Conservation (phyloP, 2,888 invertebrate genomes). For the Ditylenchus weischeri region DNA sequence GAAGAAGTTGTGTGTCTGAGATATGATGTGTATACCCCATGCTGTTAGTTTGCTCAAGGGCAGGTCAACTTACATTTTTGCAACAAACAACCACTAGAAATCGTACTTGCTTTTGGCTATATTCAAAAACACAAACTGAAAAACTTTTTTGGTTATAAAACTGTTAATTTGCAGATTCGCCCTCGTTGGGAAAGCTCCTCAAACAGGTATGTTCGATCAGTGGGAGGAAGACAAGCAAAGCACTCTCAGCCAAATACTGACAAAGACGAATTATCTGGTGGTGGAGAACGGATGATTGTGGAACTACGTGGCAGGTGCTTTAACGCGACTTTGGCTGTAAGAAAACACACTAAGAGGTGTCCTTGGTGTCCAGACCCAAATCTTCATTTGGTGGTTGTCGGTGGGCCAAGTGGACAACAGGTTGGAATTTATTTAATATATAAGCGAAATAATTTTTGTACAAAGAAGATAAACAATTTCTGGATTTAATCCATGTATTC, state of each 20-base stretch:
- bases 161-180: constrained; percentile 4
- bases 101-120: background rate
- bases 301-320: constrained; percentile 52
- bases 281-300: constrained; percentile 30
- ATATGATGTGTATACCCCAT: no score
- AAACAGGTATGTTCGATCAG: background rate
- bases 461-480: no score
- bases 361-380: constrained; percentile 56
- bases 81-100: background rate
- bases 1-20: no score
- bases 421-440: background rate
- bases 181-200: constrained; percentile 15
- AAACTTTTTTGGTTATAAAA: no score
- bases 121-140: no score
- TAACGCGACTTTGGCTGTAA: constrained; percentile 50
- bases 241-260: background rate
- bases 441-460: no score
- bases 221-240: background rate
- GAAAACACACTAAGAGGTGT: constrained; percentile 49
- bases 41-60: no score
- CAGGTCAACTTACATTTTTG: background rate
- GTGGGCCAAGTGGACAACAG: constrained; percentile 22
- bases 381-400: constrained; percentile 43
- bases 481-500: no score
- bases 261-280: background rate